These are phyloP conservation scores for Leptopilina boulardi DNA, from an alignment of 1,140 invertebrate species.

Conservation along the genomic window DNA sequence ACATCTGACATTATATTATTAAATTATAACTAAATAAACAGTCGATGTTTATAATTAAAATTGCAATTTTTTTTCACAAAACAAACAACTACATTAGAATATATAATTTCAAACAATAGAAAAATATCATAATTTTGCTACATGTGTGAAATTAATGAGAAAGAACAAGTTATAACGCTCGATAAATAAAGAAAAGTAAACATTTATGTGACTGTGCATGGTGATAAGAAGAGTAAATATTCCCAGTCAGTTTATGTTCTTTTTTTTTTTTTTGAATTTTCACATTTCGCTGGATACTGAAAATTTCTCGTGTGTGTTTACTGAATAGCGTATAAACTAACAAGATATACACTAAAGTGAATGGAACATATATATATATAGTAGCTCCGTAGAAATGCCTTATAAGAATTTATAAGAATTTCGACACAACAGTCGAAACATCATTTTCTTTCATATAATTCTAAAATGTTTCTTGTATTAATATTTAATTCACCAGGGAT, in stretches of 20 bases:
- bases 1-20: too few species aligned
- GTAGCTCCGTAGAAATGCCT: not conserved
- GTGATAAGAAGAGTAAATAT: not conserved
- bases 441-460: conserved; percentile 2
- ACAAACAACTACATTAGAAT: not conserved
- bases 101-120: not conserved
- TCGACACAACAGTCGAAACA: not conserved
- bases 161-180: not conserved
- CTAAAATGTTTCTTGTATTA: not conserved
- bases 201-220: not conserved
- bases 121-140: not conserved
- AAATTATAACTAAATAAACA: too few species aligned
- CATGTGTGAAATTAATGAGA: not conserved
- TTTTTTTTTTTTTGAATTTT: not conserved
- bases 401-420: too few species aligned
- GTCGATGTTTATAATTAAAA: too few species aligned
- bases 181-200: not conserved
- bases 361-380: not conserved
- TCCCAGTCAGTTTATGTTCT: not conserved
- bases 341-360: not conserved
- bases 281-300: not conserved
- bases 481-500: not conserved
- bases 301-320: not conserved
- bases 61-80: not conserved
- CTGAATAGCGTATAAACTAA: not conserved